phyloP scores from a whole-genome alignment of 2,888 invertebrate genomes.

The Drosophila prolongata region DNA sequence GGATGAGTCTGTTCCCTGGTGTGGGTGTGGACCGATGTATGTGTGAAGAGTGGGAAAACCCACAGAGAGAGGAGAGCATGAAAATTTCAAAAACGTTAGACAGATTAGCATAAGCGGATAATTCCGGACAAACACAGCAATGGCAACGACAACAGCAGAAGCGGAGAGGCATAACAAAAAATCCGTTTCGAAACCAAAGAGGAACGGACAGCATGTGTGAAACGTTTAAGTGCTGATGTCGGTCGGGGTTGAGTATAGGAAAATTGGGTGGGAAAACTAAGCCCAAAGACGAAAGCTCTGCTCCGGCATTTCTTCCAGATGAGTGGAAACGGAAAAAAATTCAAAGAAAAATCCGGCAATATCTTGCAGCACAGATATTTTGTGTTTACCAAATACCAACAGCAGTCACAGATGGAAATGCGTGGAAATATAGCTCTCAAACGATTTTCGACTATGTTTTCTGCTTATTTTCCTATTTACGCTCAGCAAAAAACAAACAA shows the following conservation, averaged over 20 bases:
- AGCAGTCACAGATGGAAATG: conserved; percentile 34
- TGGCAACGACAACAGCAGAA: conserved; percentile 31
- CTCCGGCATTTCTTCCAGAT: conserved; percentile 17
- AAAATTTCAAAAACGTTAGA: conserved; percentile 64
- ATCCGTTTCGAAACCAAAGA: conserved; percentile 17
- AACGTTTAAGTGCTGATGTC: conserved; percentile 60
- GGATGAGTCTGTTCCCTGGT: conserved; percentile 61
- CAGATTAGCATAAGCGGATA: conserved; percentile 80
- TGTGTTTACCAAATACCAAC: conserved; percentile 39
- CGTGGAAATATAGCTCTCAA: conserved; percentile 24
- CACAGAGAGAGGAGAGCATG: conserved; percentile 21
- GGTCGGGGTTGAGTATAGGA: too few species aligned
- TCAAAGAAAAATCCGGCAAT: conserved; percentile 18
- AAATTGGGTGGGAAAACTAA: conserved; percentile 21
- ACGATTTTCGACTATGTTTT: conserved; percentile 25
- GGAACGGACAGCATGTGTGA: conserved; percentile 57
- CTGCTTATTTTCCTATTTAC: conserved; percentile 16
- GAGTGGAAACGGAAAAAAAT: conserved; percentile 15
- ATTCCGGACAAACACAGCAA: conserved; percentile 50
- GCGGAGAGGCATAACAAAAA: conserved; percentile 8
- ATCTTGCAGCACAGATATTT: conserved; percentile 38
- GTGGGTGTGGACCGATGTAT: neutral
- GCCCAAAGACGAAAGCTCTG: conserved; percentile 15
- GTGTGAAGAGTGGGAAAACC: conserved; percentile 5
- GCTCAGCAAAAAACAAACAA: neutral